Evolutionary conservation across 2,888 invertebrate species (phyloP).

Genomic region (Corythucha ciliata): DNA sequence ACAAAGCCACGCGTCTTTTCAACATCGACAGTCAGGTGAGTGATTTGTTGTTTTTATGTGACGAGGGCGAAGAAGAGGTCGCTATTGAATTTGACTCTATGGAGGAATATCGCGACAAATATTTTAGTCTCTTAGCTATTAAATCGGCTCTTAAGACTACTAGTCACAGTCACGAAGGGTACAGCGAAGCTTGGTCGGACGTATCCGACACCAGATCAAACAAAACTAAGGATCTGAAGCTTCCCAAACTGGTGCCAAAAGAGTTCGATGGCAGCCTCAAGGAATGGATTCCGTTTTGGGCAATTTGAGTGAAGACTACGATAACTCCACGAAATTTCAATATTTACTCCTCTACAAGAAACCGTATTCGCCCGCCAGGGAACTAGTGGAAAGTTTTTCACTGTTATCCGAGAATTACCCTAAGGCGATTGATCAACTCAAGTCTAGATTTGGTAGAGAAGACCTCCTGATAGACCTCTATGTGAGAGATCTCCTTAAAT

Average conservation of each 20-base stretch:
- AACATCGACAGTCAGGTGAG: not conserved
- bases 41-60: not conserved
- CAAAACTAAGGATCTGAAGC: too few species aligned
- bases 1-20: slow-evolving; percentile 8
- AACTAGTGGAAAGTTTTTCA: slow-evolving; percentile 30
- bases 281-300: slow-evolving; percentile 36
- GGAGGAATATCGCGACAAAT: slow-evolving; percentile 7
- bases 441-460: slow-evolving; percentile 32
- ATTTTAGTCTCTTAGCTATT: not conserved
- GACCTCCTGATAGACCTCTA: slow-evolving; percentile 34
- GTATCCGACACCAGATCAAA: too few species aligned
- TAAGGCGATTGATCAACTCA: slow-evolving; percentile 32
- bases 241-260: slow-evolving; percentile 26
- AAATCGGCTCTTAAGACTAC: too few species aligned
- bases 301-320: slow-evolving; percentile 16
- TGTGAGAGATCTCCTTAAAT: slow-evolving; percentile 35
- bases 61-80: slow-evolving; percentile 3
- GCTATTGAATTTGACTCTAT: not conserved
- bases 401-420: slow-evolving; percentile 31
- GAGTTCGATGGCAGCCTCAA: slow-evolving; percentile 33
- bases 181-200: too few species aligned
- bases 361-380: slow-evolving; percentile 25
- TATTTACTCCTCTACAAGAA: slow-evolving; percentile 28
- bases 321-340: slow-evolving; percentile 26
- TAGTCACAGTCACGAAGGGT: too few species aligned